Conservation (phyloP, 2,797 vertebrate species). For the Apogon talboti region DNA sequence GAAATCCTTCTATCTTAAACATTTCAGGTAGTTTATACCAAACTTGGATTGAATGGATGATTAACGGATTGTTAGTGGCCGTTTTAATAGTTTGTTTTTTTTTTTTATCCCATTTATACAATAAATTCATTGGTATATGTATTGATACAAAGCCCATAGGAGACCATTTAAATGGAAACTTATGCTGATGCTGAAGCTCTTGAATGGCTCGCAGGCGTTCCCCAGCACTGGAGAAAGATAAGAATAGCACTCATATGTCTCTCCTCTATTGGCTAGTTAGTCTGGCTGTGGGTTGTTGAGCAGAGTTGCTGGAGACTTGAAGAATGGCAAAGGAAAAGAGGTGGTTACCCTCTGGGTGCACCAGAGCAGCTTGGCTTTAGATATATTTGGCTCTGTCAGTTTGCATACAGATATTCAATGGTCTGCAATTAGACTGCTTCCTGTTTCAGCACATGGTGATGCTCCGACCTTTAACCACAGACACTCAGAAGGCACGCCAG, state of each 20-base stretch:
- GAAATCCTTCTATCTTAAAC: too few relatives aligned
- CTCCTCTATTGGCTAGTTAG: constrained; percentile 35
- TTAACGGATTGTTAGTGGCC: too few relatives aligned
- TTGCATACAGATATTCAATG: constrained; percentile 71
- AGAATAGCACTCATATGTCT: constrained; percentile 64
- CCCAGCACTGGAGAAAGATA: constrained; percentile 42
- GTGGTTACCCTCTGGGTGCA: constrained; percentile 47
- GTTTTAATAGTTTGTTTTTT: too few relatives aligned
- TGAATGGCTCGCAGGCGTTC: constrained; percentile 57
- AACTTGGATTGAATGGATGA: too few relatives aligned
- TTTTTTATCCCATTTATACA: too few relatives aligned
- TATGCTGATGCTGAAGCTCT: constrained; percentile 57
- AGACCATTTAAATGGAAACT: too few relatives aligned
- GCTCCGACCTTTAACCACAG: constrained; percentile 47
- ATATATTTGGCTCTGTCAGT: constrained; percentile 75
- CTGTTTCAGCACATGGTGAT: constrained; percentile 69
- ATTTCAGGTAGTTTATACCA: too few relatives aligned
- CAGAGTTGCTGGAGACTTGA: constrained; percentile 18
- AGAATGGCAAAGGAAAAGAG: constrained; percentile 37
- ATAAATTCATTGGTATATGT: too few relatives aligned
- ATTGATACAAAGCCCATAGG: too few relatives aligned
- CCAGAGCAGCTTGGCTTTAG: constrained; percentile 49
- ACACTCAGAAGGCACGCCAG: constrained; percentile 30
- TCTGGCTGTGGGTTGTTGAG: constrained; percentile 45
- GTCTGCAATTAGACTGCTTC: constrained; percentile 80